Evolutionary conservation across 2,888 invertebrate genomes (phyloP).

Genomic region (Drosophila niveifrons): DNA sequence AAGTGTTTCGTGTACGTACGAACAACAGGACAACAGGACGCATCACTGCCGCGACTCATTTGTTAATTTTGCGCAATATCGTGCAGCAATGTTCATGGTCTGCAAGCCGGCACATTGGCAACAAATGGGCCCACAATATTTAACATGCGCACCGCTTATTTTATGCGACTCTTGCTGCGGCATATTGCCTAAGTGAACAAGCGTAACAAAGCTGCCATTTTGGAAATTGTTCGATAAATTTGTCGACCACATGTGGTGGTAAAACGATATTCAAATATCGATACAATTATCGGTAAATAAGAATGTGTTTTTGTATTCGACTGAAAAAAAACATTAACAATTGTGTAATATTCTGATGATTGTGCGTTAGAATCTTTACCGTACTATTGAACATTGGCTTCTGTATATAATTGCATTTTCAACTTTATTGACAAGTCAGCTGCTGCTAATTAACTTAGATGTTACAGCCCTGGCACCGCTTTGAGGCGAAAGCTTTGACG

Average conservation of each 20-base stretch:
- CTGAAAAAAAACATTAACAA: background rate
- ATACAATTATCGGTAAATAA: no score
- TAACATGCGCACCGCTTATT: constrained; percentile 47
- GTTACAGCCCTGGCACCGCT: background rate
- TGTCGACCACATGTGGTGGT: background rate
- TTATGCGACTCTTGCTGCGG: constrained; percentile 35
- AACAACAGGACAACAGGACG: constrained; percentile 2
- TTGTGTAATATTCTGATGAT: constrained; percentile 33
- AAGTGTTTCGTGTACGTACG: constrained; percentile 15
- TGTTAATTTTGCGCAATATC: constrained; percentile 76
- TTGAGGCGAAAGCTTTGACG: constrained; percentile 6
- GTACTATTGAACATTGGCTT: no score
- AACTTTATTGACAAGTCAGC: no score
- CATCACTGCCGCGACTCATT: constrained; percentile 52
- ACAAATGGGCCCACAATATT: constrained; percentile 35
- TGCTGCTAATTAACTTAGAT: no score
- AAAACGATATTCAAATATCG: background rate
- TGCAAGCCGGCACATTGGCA: constrained; percentile 19
- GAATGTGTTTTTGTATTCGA: no score
- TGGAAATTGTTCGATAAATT: background rate
- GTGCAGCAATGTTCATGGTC: constrained; percentile 40
- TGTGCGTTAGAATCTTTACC: constrained; percentile 5
- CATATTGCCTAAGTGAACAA: background rate
- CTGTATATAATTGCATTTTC: no score
- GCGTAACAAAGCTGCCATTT: no score